These are phyloP conservation scores for Calameuta filiformis DNA, from an alignment of 2,888 invertebrate species.

Conservation along the genomic window DNA sequence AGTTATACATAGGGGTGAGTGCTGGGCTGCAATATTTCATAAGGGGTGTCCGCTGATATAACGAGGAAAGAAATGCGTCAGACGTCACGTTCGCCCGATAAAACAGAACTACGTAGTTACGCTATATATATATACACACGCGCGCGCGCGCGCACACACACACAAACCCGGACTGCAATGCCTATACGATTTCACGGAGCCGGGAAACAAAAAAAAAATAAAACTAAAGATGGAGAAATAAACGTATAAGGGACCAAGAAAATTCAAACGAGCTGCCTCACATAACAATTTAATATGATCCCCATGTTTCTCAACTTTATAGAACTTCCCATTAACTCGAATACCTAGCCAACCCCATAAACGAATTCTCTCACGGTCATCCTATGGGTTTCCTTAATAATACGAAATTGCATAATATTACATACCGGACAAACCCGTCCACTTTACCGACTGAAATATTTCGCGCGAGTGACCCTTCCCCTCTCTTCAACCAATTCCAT, in stretches of 20 bases:
- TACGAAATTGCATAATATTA: slow-evolving; percentile 33
- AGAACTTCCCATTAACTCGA: slow-evolving; percentile 28
- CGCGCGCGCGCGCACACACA: no score
- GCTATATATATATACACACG: slow-evolving; percentile 3
- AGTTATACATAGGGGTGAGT: slow-evolving; percentile 3
- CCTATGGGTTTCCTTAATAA: slow-evolving; percentile 20
- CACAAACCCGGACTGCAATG: no score
- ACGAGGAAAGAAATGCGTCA: slow-evolving; percentile 14
- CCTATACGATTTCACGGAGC: no score
- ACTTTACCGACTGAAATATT: no score
- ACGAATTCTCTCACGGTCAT: slow-evolving; percentile 23
- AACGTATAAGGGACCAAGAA: no score
- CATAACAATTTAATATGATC: slow-evolving; percentile 29
- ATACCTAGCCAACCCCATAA: slow-evolving; percentile 23
- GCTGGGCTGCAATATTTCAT: slow-evolving; percentile 24
- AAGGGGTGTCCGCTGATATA: slow-evolving; percentile 21
- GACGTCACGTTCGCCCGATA: slow-evolving; percentile 26
- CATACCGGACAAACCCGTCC: slow-evolving; percentile 21
- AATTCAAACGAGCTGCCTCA: no score
- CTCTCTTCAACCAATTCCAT: rapidly evolving
- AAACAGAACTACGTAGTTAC: slow-evolving; percentile 14
- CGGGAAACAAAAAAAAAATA: no score
- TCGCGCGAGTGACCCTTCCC: no score
- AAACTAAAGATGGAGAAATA: no score
- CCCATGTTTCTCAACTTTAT: slow-evolving; percentile 14